Evolutionary conservation across 2,113 vertebrate genomes (phyloP), one percentile per base, ranked within the genome.

Genomic region (Oryzias melastigma): DNA sequence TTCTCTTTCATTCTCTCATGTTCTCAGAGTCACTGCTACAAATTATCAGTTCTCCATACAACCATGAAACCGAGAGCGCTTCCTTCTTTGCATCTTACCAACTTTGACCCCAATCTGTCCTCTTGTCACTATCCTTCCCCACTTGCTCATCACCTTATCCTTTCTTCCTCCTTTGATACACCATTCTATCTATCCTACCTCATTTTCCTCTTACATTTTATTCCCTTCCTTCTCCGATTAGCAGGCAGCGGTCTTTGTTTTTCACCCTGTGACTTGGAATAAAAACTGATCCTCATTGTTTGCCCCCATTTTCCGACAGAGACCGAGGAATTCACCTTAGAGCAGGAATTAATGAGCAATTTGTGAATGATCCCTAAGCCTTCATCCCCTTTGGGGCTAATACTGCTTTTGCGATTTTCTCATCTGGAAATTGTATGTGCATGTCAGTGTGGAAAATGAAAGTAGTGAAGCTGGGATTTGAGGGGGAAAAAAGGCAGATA

Each of bases 41-140:
- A 45, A 52, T 68, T 60, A 53, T 66, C 55, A 57, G 68, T 84
- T 68, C 54, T 63, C 52, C 71, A 74, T 53, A 49, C 5, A 42
- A 63, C 73, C 24, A 61, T 1, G 7, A 69, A 51, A 78, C 43
- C 22, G 16, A 52, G 53, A 43, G 41, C 13, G 3, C 53, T 62
- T 58, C 29, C 17, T 24, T 68, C 64, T 40, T 54, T 57, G 45
- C 73, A 43, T 79, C 68, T 78, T 41, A 62, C 60, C 7, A 44
- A 52, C 73, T 69, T 67, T 81, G 78, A 85, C 84, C 82, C 69
- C 73, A 80, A 82, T 85, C 71, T 80, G 74, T 85, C 73, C 70
- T 67, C 56, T 59, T 67, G 72, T 79, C 68, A 65, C 50, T 58
- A 22, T 47, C 65, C 71, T 49, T 48, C 62, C 69, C 58, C 60